Percentiles rank a stretch among this genome's conserved stretches.
Conservation (phyloP, 2,888 invertebrate species). For the Acrobasis suavella region DNA sequence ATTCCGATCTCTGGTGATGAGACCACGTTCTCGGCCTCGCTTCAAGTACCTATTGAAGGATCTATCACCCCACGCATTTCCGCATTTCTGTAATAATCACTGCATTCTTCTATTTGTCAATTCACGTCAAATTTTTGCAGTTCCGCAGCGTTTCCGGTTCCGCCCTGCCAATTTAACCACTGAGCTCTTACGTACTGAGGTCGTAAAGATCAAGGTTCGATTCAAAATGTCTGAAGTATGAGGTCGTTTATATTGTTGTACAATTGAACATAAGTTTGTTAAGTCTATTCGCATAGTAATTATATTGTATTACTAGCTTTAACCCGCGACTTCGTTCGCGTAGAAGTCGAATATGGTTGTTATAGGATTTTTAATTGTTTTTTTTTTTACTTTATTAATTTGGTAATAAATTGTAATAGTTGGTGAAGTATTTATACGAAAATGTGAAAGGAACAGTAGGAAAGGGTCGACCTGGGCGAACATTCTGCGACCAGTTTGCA, state of each 20-base stretch:
- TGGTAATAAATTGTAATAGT: too few species aligned
- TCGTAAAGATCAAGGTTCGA: neutral
- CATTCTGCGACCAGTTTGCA: too few species aligned
- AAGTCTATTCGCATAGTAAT: neutral
- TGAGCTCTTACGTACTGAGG: too few species aligned
- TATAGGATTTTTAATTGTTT: too few species aligned
- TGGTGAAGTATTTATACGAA: too few species aligned
- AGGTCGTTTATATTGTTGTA: neutral
- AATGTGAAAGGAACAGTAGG: too few species aligned
- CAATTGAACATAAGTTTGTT: neutral
- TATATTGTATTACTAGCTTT: neutral
- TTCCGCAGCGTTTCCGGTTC: neutral
- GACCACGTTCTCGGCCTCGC: too few species aligned
- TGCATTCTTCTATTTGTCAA: neutral
- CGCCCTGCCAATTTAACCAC: neutral
- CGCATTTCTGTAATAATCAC: neutral
- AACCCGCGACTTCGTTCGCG: too few species aligned
- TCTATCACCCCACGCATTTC: neutral
- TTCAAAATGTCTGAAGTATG: neutral
- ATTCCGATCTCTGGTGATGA: too few species aligned
- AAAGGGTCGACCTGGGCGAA: too few species aligned
- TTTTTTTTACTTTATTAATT: too few species aligned
- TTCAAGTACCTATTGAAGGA: neutral
- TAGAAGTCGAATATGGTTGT: too few species aligned
- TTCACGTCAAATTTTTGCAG: neutral